phyloP scores from a whole-genome alignment of 2,888 invertebrate species.

The Hirtodrosophila cameraria region DNA sequence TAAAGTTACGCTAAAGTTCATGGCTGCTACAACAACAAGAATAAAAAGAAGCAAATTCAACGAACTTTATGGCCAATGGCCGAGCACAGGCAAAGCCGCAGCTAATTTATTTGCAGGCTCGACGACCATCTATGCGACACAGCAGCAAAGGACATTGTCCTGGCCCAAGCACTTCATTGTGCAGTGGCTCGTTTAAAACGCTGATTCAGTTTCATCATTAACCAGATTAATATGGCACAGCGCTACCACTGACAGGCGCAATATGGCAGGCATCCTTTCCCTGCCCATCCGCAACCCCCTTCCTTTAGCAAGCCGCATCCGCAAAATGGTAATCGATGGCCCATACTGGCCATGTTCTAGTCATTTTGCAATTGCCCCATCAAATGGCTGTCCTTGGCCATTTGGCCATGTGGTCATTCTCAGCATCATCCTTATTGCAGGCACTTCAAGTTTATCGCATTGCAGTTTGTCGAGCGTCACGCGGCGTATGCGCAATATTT shows the following conservation, averaged over 20 bases:
- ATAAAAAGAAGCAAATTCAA: slow-evolving; percentile 25
- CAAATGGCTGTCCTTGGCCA: slow-evolving; percentile 27
- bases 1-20: slow-evolving; percentile 59
- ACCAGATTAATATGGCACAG: slow-evolving; percentile 84
- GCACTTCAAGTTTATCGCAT: slow-evolving; percentile 76
- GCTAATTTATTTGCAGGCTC: slow-evolving; percentile 76
- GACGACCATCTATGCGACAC: slow-evolving; percentile 69
- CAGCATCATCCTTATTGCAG: slow-evolving; percentile 65
- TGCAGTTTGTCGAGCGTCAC: slow-evolving; percentile 66
- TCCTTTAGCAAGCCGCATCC: slow-evolving; percentile 44
- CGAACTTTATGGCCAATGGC: slow-evolving; percentile 63
- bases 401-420: slow-evolving; percentile 66
- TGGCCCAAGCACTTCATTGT: slow-evolving; percentile 61
- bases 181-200: slow-evolving; percentile 82
- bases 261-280: slow-evolving; percentile 64
- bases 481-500: slow-evolving; percentile 71
- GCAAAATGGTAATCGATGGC: slow-evolving; percentile 65
- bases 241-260: slow-evolving; percentile 81
- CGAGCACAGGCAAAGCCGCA: slow-evolving; percentile 64
- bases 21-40: slow-evolving; percentile 11
- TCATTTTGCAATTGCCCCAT: slow-evolving; percentile 49
- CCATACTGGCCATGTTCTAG: slow-evolving; percentile 59
- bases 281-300: slow-evolving; percentile 8
- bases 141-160: slow-evolving; percentile 27
- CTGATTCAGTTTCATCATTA: slow-evolving; percentile 85